These are phyloP conservation scores for Triops cancriformis DNA, from an alignment of 1,140 invertebrate species.

Conservation along the genomic window DNA sequence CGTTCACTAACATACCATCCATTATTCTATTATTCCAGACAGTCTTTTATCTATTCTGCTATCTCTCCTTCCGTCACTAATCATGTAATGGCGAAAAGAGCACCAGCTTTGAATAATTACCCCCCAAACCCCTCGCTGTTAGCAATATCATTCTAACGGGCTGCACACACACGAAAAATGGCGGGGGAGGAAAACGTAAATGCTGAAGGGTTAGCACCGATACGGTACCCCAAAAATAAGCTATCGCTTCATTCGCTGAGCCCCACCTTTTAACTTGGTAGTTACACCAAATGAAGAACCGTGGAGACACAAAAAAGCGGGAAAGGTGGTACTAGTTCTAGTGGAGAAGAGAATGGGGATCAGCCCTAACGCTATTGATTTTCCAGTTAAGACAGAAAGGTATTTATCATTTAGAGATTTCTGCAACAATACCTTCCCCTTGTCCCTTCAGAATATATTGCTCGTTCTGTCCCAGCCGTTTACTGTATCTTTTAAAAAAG, in stretches of 20 bases:
- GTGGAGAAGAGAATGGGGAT: not conserved
- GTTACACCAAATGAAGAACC: no score
- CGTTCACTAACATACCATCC: no score
- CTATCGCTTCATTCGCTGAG: not conserved
- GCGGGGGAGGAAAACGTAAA: not conserved
- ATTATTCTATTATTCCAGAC: no score
- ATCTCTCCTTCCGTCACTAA: not conserved
- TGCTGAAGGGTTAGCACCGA: not conserved
- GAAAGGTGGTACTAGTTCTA: no score
- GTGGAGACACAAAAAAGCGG: no score
- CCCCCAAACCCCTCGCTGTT: not conserved
- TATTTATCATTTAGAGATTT: conserved; percentile 11
- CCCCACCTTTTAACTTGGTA: no score
- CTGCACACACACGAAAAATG: not conserved
- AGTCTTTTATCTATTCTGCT: no score
- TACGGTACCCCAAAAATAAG: not conserved
- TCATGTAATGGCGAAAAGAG: not conserved
- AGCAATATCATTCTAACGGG: no score
- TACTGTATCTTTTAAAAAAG: no score
- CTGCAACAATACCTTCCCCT: not conserved
- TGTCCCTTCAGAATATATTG: no score
- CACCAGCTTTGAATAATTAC: not conserved
- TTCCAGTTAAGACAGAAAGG: not conserved
- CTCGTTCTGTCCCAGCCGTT: no score
- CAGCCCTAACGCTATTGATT: not conserved